Conservation (phyloP, 2,888 invertebrate species). For the Ametastegia equiseti region DNA sequence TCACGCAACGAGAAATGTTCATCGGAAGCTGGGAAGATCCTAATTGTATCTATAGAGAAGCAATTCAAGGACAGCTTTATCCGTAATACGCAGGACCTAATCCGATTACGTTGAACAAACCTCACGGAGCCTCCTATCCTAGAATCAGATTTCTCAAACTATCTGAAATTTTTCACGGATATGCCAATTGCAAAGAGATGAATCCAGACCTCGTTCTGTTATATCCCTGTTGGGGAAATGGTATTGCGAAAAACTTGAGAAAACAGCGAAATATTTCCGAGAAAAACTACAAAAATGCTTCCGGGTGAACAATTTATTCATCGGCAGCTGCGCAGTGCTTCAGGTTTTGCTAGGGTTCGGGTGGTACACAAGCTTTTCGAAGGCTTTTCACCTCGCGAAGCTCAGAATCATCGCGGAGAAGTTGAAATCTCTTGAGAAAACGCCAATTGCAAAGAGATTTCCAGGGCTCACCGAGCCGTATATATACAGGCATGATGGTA, state of each 20-base stretch:
- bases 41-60: slow-evolving; percentile 28
- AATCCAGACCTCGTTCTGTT: not conserved
- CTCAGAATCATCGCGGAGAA: slow-evolving; percentile 21
- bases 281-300: not conserved
- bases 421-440: slow-evolving; percentile 43
- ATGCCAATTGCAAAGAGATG: not conserved
- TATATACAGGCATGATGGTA: not conserved
- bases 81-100: not conserved
- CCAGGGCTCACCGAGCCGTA: slow-evolving; percentile 28
- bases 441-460: slow-evolving; percentile 44
- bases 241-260: not conserved
- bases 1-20: slow-evolving; percentile 33
- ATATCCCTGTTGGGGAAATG: not conserved
- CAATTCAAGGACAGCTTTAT: slow-evolving; percentile 22
- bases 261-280: not conserved
- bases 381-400: slow-evolving; percentile 12
- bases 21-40: slow-evolving; percentile 25
- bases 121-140: not conserved
- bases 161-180: not conserved
- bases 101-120: slow-evolving; percentile 15
- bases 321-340: not conserved
- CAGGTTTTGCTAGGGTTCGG: not conserved
- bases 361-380: not conserved
- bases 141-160: slow-evolving; percentile 9
- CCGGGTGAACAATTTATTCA: slow-evolving; percentile 12